These are phyloP conservation scores for Steinernema khuongi DNA, from an alignment of 1,140 invertebrate genomes.

Conservation along the genomic window DNA sequence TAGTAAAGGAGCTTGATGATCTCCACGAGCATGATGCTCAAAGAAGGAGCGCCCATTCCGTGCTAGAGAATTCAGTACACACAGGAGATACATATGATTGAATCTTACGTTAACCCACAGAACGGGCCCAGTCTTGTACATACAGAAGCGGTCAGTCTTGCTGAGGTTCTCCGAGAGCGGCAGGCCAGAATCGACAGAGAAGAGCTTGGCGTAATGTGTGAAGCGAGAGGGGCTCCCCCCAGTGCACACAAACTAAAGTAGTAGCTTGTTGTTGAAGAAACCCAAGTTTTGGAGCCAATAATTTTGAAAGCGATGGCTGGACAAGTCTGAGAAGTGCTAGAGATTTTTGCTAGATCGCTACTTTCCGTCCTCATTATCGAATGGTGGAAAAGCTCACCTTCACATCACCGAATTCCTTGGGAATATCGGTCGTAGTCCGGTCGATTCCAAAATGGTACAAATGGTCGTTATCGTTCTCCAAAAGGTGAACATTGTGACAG, in stretches of 20 bases:
- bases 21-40: conserved; percentile 84
- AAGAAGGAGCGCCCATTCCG: conserved; percentile 86
- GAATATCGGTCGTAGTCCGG: conserved; percentile 80
- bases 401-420: conserved; percentile 89
- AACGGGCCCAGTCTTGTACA: conserved; percentile 95
- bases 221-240: conserved; percentile 90
- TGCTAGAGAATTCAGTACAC: conserved; percentile 66
- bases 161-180: conserved; percentile 85
- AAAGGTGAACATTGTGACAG: conserved; percentile 27
- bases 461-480: conserved; percentile 66
- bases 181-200: conserved; percentile 80
- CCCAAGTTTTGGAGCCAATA: no score
- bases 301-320: no score
- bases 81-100: conserved; percentile 16
- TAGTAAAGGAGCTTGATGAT: conserved; percentile 87
- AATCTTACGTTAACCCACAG: conserved; percentile 83
- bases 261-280: no score
- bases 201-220: conserved; percentile 82
- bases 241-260: conserved; percentile 88
- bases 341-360: no score
- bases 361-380: no score
- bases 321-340: no score
- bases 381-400: conserved; percentile 74
- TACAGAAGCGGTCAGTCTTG: conserved; percentile 84
- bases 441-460: conserved; percentile 86